Conservation (phyloP, 2,888 invertebrate species). For the Drosophila atripex region DNA sequence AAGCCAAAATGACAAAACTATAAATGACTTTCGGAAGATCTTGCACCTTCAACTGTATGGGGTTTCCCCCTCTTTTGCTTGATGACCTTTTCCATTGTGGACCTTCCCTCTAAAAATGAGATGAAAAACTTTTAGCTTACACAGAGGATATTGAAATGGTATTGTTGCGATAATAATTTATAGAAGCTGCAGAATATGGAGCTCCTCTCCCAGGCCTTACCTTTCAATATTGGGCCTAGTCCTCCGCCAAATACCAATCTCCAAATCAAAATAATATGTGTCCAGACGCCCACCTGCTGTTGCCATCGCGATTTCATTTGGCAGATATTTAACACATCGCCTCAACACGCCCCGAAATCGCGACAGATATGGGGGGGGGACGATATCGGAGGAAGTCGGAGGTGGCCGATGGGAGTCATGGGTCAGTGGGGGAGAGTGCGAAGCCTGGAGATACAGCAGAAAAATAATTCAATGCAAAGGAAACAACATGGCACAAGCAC, state of each 20-base stretch:
- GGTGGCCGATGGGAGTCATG: neutral
- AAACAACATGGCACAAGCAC: constrained; percentile 35
- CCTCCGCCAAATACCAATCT: no score
- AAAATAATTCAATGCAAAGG: constrained; percentile 53
- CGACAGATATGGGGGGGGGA: constrained; percentile 34
- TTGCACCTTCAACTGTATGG: constrained; percentile 5
- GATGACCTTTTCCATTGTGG: constrained; percentile 32
- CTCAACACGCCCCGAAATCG: constrained; percentile 23
- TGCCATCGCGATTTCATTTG: constrained; percentile 39
- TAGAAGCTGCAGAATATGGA: constrained; percentile 3
- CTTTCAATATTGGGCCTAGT: no score
- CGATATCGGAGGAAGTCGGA: constrained; percentile 21
- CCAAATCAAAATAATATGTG: neutral
- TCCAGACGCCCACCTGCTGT: constrained; percentile 18
- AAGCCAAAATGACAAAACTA: neutral
- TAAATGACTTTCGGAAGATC: constrained; percentile 9
- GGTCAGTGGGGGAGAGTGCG: neutral
- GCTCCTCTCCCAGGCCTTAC: no score
- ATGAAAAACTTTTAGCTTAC: neutral
- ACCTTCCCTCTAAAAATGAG: constrained; percentile 3
- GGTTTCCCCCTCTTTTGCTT: constrained; percentile 9
- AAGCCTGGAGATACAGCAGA: constrained; percentile 15
- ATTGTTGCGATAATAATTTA: constrained; percentile 62
- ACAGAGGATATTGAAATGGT: constrained; percentile 61
- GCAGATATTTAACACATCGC: constrained; percentile 39